Base-by-base conservation (phyloP, 2,113 vertebrate species). In the Megatriorchis doriae region DNA sequence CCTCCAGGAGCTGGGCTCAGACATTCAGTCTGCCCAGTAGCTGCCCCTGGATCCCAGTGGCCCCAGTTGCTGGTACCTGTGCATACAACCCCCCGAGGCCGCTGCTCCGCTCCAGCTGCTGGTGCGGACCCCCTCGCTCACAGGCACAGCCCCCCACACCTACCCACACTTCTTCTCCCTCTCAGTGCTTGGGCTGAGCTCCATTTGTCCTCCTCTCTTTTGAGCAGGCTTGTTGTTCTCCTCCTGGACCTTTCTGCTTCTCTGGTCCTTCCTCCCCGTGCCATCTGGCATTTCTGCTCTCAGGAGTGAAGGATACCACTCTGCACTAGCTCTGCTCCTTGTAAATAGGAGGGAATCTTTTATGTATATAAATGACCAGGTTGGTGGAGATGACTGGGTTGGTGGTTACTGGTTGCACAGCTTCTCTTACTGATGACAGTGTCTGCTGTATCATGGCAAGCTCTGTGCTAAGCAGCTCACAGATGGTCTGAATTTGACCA, bases 61-160 rank as follows among this genome's bases (percentile, higher is more conserved):
- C 38, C 22, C 29, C 38, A 42, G 38, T 3, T 91, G 52, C 58
- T 88, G 62, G 16, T 38, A 38, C 9, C 32, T 42, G 81, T 26
- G 12, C 36, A 32, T 34, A 61, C 19, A 83, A 73, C 5, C 6
- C 17, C 14, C 53, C 0, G 0, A 40, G 32, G 59, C 19, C 2
- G 3, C 67, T 80, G 67, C 11, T 22, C 20, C n/a, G 16, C 47
- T 50, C 31, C 62, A 83, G 31, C 42, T 77, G 53, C 84, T 83
- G 62, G 29, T 42, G 15, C 2, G 1, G 72, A 68, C 34, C 9
- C 26, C 7, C 17, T 71, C 20, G 16, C 22, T 52, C 50, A 56
- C 29, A 56, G 50, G 10, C 45, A 65, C 7, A 17, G 7, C 1
- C 21, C 7, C n/a, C 5, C 22, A 16, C 42, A 36, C 62, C 36